Conservation (phyloP, 2,113 vertebrate genomes). For the Syngnathus floridae region DNA sequence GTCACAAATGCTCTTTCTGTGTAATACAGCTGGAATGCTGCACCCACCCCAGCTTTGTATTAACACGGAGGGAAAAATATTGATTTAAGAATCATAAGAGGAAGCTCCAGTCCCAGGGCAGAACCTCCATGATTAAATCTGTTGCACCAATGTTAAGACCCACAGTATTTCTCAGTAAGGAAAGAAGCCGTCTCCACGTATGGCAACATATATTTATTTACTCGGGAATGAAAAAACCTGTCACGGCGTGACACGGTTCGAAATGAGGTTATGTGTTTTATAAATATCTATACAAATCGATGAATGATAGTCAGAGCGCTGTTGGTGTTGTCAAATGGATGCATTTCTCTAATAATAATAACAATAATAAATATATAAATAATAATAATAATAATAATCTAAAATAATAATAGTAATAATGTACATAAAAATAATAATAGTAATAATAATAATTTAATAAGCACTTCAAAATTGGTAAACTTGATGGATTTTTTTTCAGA, state of each 20-base stretch:
- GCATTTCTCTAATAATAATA: too few relatives aligned
- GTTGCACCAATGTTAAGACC: conserved; percentile 38
- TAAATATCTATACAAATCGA: neutral
- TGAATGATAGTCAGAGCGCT: too few relatives aligned
- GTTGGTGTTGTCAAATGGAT: too few relatives aligned
- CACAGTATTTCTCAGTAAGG: conserved; percentile 37
- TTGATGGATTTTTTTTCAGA: too few relatives aligned
- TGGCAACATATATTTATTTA: conserved; percentile 32
- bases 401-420: too few relatives aligned
- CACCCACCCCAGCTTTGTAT: conserved; percentile 51
- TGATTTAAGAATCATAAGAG: conserved; percentile 74
- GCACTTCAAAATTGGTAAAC: too few relatives aligned
- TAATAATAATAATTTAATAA: too few relatives aligned
- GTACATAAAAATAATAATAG: too few relatives aligned
- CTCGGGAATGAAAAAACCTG: conserved; percentile 4
- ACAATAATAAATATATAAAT: too few relatives aligned
- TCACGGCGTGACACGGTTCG: neutral
- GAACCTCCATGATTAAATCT: conserved; percentile 65
- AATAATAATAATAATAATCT: too few relatives aligned
- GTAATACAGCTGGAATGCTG: conserved; percentile 16
- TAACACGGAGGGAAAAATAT: conserved; percentile 67
- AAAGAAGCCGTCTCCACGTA: conserved; percentile 26
- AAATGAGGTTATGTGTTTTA: neutral
- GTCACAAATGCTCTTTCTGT: conserved; percentile 9
- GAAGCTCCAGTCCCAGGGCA: conserved; percentile 62